These are phyloP conservation scores for Strigamia maritima DNA, from an alignment of 2,888 invertebrate species.

Conservation along the genomic window DNA sequence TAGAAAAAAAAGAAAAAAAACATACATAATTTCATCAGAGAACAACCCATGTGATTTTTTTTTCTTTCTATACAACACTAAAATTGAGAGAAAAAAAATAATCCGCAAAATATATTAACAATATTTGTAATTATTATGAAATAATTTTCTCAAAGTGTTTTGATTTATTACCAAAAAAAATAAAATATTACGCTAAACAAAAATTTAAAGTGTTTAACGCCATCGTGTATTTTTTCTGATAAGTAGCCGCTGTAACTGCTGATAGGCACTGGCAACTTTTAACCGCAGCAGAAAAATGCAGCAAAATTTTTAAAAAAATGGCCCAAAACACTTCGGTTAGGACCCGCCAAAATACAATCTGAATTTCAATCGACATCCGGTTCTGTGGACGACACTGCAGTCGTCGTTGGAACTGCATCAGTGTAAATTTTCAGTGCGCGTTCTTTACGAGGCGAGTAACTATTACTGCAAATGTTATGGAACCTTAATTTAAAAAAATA, in stretches of 20 bases:
- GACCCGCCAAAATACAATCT: background rate
- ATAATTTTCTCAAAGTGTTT: background rate
- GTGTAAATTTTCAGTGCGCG: slow-evolving; percentile 70
- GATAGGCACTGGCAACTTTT: slow-evolving; percentile 10
- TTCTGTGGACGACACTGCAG: slow-evolving; percentile 23
- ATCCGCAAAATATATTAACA: slow-evolving; percentile 18
- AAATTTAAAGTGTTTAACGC: background rate
- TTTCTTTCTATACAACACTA: background rate
- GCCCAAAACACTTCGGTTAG: slow-evolving; percentile 2
- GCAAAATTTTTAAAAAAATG: slow-evolving; percentile 1
- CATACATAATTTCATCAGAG: slow-evolving; percentile 6
- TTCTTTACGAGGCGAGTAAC: slow-evolving; percentile 63
- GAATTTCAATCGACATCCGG: slow-evolving; percentile 36
- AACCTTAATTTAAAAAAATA: slow-evolving; percentile 42
- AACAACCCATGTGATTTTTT: slow-evolving; percentile 17
- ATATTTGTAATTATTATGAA: background rate
- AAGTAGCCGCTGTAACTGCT: slow-evolving; percentile 27
- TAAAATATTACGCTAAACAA: background rate
- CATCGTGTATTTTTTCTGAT: background rate
- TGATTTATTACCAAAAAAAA: background rate
- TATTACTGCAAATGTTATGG: slow-evolving; percentile 42
- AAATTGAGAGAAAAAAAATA: background rate
- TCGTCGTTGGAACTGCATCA: slow-evolving; percentile 53
- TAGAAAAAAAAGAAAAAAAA: background rate
- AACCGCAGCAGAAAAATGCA: slow-evolving; percentile 31